A percentile compares a stretch with the other conserved stretches of the same genome.
These are phyloP conservation scores for Hydractinia echinata DNA, from an alignment of 30 jellyfish, hydroid and myxozoan species.

Conservation along the genomic window DNA sequence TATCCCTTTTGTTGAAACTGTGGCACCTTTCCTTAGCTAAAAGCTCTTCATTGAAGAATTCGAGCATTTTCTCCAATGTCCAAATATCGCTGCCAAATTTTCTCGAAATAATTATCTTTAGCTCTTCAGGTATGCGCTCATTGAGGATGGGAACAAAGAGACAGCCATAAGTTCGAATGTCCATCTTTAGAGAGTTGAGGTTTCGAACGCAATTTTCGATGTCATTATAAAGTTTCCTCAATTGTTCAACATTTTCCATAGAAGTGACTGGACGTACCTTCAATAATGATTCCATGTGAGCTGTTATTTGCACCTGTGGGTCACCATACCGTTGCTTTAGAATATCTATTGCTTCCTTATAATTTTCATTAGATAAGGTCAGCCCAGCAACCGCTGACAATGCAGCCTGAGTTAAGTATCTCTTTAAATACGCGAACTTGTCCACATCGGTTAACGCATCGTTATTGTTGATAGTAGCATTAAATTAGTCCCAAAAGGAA, in stretches of 20 bases:
- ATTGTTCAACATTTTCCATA: slow-evolving; percentile 17
- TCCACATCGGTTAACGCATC: neutral
- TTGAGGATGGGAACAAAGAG: slow-evolving; percentile 2
- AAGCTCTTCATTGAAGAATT: too few species aligned
- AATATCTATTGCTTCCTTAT: slow-evolving; percentile 2
- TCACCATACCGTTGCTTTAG: neutral
- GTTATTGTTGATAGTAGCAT: neutral
- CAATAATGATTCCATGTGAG: slow-evolving; percentile 22
- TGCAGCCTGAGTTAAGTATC: neutral
- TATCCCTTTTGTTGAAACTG: too few species aligned
- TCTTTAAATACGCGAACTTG: neutral
- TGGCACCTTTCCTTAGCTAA: too few species aligned
- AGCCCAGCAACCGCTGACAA: neutral
- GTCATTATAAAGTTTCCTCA: slow-evolving; percentile 18
- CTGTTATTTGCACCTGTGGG: slow-evolving; percentile 14
- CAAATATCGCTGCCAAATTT: slow-evolving; percentile 14
- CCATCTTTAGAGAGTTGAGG: neutral
- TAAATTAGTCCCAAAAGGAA: too few species aligned
- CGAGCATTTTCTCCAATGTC: neutral
- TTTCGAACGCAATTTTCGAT: slow-evolving; percentile 16
- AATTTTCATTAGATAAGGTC: slow-evolving; percentile 10
- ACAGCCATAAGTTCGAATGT: neutral
- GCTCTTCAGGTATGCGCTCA: slow-evolving; percentile 28
- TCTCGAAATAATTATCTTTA: neutral
- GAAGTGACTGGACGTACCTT: slow-evolving; percentile 1